Percentiles rank a stretch among this genome's conserved stretches.
Conservation (phyloP, 1,140 invertebrate species). For the Drosophila bocki region DNA sequence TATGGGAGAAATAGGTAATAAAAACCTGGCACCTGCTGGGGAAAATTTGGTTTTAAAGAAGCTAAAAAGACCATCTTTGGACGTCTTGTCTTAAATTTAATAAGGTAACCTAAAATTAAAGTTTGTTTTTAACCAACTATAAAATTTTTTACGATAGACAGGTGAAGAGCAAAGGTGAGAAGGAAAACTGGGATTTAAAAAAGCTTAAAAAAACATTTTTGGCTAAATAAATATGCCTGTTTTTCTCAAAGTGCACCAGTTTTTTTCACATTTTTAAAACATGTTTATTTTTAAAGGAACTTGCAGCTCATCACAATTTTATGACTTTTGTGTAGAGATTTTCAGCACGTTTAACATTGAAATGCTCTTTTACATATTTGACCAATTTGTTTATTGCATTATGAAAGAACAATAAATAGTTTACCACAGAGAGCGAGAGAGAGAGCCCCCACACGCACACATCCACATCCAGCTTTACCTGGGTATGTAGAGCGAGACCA, state of each 20-base stretch:
- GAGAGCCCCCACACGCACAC: conserved; percentile 11
- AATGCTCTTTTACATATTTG: conserved; percentile 6
- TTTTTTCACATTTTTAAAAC: not conserved
- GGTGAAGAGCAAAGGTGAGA: too few relatives aligned
- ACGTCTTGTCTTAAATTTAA: not conserved
- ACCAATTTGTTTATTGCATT: conserved; percentile 30
- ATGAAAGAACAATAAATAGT: conserved; percentile 36
- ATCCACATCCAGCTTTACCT: too few relatives aligned
- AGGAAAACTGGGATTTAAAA: too few relatives aligned
- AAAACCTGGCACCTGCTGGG: not conserved
- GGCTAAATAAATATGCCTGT: not conserved
- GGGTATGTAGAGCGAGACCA: conserved; percentile 41
- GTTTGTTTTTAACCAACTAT: too few relatives aligned
- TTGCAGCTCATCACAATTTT: not conserved
- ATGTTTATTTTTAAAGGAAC: conserved; percentile 2
- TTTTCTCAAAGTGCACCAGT: not conserved
- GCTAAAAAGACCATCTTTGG: not conserved
- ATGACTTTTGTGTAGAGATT: not conserved
- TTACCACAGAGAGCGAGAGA: conserved; percentile 18
- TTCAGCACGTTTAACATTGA: not conserved
- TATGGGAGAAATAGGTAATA: not conserved
- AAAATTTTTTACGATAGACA: too few relatives aligned
- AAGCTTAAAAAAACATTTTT: too few relatives aligned
- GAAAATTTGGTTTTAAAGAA: not conserved
- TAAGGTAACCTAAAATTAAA: too few relatives aligned